These are phyloP conservation scores for Neria commutata DNA, from an alignment of 2,888 invertebrate genomes.

Conservation along the genomic window DNA sequence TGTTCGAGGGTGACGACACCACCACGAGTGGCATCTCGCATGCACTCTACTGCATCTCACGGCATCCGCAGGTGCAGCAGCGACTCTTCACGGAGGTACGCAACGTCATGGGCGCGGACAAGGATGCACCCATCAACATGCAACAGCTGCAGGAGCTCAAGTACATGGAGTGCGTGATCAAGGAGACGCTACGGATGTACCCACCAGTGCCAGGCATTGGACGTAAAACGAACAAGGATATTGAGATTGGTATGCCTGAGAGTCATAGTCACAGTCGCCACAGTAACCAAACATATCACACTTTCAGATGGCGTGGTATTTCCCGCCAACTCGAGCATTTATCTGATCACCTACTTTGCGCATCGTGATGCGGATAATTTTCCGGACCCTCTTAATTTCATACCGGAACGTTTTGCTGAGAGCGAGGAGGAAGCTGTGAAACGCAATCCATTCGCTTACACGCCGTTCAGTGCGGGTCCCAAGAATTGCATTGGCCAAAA, in stretches of 20 bases:
- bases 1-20: constrained; percentile 66
- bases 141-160: constrained; percentile 40
- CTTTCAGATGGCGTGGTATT: constrained; percentile 32
- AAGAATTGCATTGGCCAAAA: constrained; percentile 50
- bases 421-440: background rate
- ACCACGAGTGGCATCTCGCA: constrained; percentile 50
- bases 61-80: constrained; percentile 44
- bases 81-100: constrained; percentile 43
- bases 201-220: constrained; percentile 71
- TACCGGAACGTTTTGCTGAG: constrained; percentile 35
- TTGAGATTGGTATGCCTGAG: constrained; percentile 64
- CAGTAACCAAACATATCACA: background rate
- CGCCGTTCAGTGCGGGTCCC: constrained; percentile 49
- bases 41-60: constrained; percentile 42
- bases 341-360: constrained; percentile 30
- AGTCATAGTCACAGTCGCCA: constrained; percentile 31
- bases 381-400: constrained; percentile 37
- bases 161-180: constrained; percentile 69
- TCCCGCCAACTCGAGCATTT: constrained; percentile 35
- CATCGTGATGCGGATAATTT: constrained; percentile 33
- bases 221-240: constrained; percentile 62
- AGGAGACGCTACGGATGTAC: constrained; percentile 69
- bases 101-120: constrained; percentile 41
- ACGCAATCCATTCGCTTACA: constrained; percentile 36
- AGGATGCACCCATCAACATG: constrained; percentile 30